A percentile compares a stretch with the other conserved stretches of the same genome.
Conservation (phyloP, 2,888 invertebrate species). For the Erebia aethiops region DNA sequence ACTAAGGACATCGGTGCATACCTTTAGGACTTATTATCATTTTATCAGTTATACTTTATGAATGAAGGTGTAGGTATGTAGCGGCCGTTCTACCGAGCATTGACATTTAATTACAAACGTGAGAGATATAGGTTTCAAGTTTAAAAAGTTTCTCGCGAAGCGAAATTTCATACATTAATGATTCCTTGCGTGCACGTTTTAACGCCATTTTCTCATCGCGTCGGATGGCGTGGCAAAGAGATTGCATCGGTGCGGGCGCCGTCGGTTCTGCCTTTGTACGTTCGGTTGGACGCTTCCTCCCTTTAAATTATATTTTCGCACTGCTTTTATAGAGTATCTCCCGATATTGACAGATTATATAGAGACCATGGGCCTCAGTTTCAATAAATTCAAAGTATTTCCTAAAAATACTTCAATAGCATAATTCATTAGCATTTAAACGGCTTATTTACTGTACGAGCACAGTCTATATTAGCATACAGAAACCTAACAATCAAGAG, state of each 20-base stretch:
- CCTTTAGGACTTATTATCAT: slow-evolving; percentile 58
- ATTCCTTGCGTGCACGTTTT: slow-evolving; percentile 63
- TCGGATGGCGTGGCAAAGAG: slow-evolving; percentile 55
- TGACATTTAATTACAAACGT: not conserved
- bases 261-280: slow-evolving; percentile 63
- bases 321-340: slow-evolving; percentile 52
- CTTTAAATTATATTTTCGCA: slow-evolving; percentile 73
- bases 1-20: slow-evolving; percentile 59
- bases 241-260: slow-evolving; percentile 72
- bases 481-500: slow-evolving; percentile 27
- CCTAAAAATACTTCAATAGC: not conserved
- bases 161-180: slow-evolving; percentile 61
- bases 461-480: slow-evolving; percentile 31
- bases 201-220: slow-evolving; percentile 67
- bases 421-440: slow-evolving; percentile 13
- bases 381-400: not conserved
- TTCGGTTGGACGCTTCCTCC: slow-evolving; percentile 75
- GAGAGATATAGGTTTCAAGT: not conserved
- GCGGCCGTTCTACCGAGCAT: slow-evolving; percentile 16
- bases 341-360: slow-evolving; percentile 39
- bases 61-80: slow-evolving; percentile 46
- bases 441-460: slow-evolving; percentile 14
- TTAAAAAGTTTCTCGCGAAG: slow-evolving; percentile 48
- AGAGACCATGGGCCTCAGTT: not conserved
- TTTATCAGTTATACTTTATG: slow-evolving; percentile 56